Evolutionary conservation across 2,888 invertebrate species (phyloP).

Genomic region (Pegoplata infirma): DNA sequence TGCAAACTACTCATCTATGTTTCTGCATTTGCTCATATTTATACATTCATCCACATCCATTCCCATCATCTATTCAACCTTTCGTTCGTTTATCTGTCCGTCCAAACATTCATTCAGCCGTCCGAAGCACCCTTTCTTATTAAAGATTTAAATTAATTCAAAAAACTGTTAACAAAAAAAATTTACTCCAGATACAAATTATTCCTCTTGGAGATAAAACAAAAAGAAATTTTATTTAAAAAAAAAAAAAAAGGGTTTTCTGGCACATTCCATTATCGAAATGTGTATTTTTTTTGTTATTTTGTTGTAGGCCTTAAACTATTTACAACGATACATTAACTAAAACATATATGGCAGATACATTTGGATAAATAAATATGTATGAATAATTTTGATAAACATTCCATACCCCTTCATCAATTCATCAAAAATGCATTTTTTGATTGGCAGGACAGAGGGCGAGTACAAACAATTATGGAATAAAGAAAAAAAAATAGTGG

Average conservation of each 20-base stretch:
- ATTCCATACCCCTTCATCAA: slow-evolving; percentile 72
- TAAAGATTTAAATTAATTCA: slow-evolving; percentile 61
- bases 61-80: too few relatives aligned
- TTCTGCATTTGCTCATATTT: slow-evolving; percentile 32
- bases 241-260: slow-evolving; percentile 23
- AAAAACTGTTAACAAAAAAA: slow-evolving; percentile 36
- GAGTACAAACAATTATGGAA: slow-evolving; percentile 31
- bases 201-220: slow-evolving; percentile 33
- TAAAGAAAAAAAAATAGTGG: neutral
- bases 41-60: slow-evolving; percentile 22
- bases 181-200: neutral
- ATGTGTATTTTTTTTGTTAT: neutral
- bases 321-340: neutral
- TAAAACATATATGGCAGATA: too few relatives aligned
- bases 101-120: slow-evolving; percentile 20
- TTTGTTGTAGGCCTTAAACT: slow-evolving; percentile 11
- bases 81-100: slow-evolving; percentile 14
- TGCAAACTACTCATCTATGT: slow-evolving; percentile 38
- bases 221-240: slow-evolving; percentile 27
- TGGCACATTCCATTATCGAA: slow-evolving; percentile 24
- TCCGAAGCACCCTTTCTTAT: slow-evolving; percentile 57
- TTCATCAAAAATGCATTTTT: slow-evolving; percentile 72
- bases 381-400: neutral
- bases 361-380: neutral
- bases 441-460: slow-evolving; percentile 53